Evolutionary conservation across 2,888 invertebrate species (phyloP).

Genomic region (Papilio elwesi): DNA sequence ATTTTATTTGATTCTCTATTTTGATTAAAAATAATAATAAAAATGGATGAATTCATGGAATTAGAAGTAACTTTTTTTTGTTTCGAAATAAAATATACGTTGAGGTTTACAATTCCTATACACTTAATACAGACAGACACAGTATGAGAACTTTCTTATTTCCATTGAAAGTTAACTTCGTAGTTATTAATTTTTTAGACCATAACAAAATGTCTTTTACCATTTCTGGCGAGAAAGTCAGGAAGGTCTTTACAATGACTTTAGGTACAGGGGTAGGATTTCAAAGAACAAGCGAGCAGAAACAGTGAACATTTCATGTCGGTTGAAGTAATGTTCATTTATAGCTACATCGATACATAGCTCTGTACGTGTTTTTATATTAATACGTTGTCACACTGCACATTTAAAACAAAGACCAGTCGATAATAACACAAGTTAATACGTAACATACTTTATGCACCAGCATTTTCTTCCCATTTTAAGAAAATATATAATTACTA

Average conservation of each 20-base stretch:
- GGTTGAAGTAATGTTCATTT: no score
- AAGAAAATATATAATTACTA: no score
- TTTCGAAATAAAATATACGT: neutral
- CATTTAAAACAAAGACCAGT: no score
- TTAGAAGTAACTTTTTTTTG: neutral
- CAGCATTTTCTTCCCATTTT: no score
- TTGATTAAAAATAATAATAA: no score
- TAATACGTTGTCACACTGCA: no score
- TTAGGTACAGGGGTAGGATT: conserved; percentile 12
- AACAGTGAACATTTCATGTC: conserved; percentile 25
- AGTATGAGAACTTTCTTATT: neutral
- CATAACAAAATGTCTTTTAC: neutral
- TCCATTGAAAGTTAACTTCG: conserved; percentile 14
- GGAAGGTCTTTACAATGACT: conserved; percentile 15
- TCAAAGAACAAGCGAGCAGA: conserved; percentile 34
- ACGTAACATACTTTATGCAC: no score
- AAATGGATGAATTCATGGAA: neutral
- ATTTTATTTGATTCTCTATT: no score
- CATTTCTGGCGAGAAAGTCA: neutral
- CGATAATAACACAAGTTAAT: no score
- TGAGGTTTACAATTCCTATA: neutral
- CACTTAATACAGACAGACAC: neutral
- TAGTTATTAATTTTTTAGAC: conserved; percentile 1
- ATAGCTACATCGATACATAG: no score
- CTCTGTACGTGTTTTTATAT: no score